Percentiles rank a stretch among this genome's conserved stretches.
These are phyloP conservation scores for Ploceus nigricollis DNA, from an alignment of 2,113 vertebrate genomes.

Conservation along the genomic window DNA sequence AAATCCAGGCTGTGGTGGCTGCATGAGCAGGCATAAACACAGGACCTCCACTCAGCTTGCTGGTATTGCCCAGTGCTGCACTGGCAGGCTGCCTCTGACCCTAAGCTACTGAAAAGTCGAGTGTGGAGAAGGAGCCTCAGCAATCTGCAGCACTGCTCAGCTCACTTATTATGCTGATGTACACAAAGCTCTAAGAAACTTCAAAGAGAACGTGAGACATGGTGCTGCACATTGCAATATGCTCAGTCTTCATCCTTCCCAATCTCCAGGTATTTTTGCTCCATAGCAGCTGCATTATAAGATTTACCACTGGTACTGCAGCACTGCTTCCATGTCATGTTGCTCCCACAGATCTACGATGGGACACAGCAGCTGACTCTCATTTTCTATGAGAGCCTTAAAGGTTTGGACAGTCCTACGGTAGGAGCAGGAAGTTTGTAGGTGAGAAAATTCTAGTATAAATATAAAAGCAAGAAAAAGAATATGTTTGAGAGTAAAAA, in stretches of 20 bases:
- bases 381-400: background rate
- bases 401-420: background rate
- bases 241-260: background rate
- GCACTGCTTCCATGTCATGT: background rate
- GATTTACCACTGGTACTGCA: background rate
- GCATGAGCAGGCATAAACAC: background rate
- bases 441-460: background rate
- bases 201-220: background rate
- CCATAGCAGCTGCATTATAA: background rate
- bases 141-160: background rate
- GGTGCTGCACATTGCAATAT: background rate
- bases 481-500: background rate
- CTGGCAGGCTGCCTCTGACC: background rate
- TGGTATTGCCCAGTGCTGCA: background rate
- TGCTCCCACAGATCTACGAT: background rate
- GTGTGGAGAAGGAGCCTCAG: background rate
- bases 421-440: background rate
- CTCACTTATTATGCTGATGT: background rate
- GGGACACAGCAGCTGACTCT: background rate
- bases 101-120: background rate
- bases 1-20: background rate
- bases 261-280: background rate
- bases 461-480: background rate
- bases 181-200: background rate
- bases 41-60: background rate